phyloP scores from a whole-genome alignment of 1,140 invertebrate genomes.

The Trissolcus basalis region DNA sequence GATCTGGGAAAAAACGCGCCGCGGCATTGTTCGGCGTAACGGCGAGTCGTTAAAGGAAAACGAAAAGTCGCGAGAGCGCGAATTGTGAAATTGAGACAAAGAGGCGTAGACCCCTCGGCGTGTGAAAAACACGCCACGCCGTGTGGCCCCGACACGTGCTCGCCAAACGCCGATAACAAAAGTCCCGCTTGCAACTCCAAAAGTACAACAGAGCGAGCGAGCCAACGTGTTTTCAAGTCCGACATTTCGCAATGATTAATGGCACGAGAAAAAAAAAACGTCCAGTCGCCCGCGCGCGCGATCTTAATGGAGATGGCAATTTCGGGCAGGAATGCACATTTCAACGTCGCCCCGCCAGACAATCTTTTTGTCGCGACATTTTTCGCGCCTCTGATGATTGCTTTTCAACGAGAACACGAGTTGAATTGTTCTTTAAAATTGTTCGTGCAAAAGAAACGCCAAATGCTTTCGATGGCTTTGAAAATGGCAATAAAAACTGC shows the following conservation, averaged over 20 bases:
- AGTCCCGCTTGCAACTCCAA: slow-evolving; percentile 13
- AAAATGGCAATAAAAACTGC: no score
- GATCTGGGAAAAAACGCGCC: slow-evolving; percentile 21
- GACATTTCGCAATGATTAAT: slow-evolving; percentile 22
- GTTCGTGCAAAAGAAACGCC: no score
- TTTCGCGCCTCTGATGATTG: no score
- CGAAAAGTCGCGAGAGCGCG: slow-evolving; percentile 32
- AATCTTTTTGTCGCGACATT: no score
- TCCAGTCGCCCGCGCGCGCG: neutral
- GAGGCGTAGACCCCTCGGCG: slow-evolving; percentile 35
- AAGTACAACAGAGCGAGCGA: slow-evolving; percentile 29
- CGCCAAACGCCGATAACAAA: slow-evolving; percentile 7
- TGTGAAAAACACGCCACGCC: slow-evolving; percentile 42
- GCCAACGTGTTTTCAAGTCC: slow-evolving; percentile 8
- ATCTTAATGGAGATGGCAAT: slow-evolving; percentile 8
- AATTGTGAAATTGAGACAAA: slow-evolving; percentile 49
- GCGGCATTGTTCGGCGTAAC: slow-evolving; percentile 27
- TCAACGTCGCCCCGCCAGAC: no score
- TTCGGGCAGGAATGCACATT: slow-evolving; percentile 4
- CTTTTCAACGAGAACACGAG: no score
- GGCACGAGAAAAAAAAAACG: slow-evolving; percentile 19
- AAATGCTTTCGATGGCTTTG: no score
- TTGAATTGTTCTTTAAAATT: no score
- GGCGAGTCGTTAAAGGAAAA: slow-evolving; percentile 39
- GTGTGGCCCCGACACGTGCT: slow-evolving; percentile 43